phyloP scores from a whole-genome alignment of 2,797 vertebrate genomes.

The Hydrophis major region DNA sequence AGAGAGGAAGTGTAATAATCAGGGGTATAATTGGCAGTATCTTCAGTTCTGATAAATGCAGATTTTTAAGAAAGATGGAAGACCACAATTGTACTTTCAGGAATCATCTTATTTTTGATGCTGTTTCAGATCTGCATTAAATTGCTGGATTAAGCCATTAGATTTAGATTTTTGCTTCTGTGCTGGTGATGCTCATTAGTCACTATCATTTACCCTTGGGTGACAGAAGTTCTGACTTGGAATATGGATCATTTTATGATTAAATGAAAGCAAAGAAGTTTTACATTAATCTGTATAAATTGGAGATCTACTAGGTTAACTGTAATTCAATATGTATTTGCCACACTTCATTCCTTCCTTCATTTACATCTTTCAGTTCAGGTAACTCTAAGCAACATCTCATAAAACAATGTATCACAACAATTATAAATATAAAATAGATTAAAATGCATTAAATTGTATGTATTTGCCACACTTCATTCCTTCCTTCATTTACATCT shows the following conservation, averaged over 20 bases:
- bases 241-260: neutral
- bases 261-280: neutral
- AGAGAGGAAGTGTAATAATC: neutral
- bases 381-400: neutral
- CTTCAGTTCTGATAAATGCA: neutral
- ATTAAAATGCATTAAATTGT: neutral
- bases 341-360: neutral
- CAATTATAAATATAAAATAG: neutral
- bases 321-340: neutral
- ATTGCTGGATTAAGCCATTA: neutral
- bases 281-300: neutral
- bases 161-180: neutral
- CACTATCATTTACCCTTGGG: neutral
- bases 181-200: neutral
- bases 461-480: neutral
- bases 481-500: neutral
- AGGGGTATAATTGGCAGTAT: neutral
- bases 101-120: neutral
- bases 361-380: neutral
- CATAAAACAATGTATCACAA: neutral
- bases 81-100: neutral
- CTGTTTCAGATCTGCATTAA: neutral
- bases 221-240: neutral
- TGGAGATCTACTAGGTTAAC: neutral
- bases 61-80: neutral